Conservation (phyloP, 2,113 vertebrate genomes). For the Mirza zaza region DNA sequence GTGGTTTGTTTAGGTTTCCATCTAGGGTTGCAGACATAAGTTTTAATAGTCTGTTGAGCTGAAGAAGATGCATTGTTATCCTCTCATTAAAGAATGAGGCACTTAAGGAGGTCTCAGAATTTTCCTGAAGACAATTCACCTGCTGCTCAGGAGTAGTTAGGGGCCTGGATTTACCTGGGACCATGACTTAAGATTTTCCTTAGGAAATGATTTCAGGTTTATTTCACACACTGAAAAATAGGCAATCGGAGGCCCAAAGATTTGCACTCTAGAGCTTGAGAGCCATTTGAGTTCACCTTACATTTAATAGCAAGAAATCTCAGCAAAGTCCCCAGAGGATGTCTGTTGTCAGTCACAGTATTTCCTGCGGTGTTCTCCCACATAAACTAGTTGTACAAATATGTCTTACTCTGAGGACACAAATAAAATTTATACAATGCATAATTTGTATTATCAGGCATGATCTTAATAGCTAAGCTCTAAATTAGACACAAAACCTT, state of each 20-base stretch:
- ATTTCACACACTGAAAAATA: neutral
- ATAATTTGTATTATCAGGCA: neutral
- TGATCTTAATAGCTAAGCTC: neutral
- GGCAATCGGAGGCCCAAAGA: neutral
- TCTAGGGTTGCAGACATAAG: neutral
- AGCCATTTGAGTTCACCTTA: neutral
- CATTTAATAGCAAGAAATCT: neutral
- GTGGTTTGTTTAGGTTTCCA: neutral
- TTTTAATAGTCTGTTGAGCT: neutral
- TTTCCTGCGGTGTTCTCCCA: neutral
- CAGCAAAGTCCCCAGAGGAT: neutral
- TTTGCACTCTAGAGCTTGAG: neutral
- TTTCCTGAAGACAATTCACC: neutral
- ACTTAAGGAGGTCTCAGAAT: neutral
- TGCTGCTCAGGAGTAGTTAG: neutral
- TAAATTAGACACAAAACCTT: constrained; percentile 29
- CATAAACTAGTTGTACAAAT: neutral
- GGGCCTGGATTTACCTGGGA: neutral
- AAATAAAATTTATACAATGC: neutral
- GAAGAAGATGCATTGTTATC: neutral
- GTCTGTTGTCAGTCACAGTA: neutral
- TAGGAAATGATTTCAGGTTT: neutral
- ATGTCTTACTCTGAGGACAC: neutral
- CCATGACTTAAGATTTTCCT: neutral
- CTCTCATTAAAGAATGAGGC: neutral